These are phyloP conservation scores for Zoanthus sociatus DNA, from an alignment of 92 coral and sea anemone species.

Conservation along the genomic window DNA sequence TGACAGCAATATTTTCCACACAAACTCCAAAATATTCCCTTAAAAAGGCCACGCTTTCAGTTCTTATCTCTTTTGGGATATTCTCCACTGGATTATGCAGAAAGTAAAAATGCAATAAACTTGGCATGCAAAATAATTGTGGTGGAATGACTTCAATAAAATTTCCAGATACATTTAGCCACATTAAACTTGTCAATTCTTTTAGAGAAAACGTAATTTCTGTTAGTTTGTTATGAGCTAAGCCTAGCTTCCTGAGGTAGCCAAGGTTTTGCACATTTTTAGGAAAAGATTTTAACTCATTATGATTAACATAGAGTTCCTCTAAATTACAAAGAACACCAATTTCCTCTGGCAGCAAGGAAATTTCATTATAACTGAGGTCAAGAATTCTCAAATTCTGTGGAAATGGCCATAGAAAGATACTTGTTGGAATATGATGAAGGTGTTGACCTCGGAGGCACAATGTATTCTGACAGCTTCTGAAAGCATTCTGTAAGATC, in stretches of 20 bases:
- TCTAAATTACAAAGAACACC: slow-evolving; percentile 55
- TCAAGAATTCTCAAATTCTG: slow-evolving; percentile 63
- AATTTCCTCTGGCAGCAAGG: slow-evolving; percentile 64
- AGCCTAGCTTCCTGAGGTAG: slow-evolving; percentile 62
- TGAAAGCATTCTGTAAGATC: slow-evolving; percentile 76
- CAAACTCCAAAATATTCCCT: slow-evolving; percentile 61
- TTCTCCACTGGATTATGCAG: slow-evolving; percentile 78
- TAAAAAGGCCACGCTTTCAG: slow-evolving; percentile 57
- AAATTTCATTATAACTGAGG: slow-evolving; percentile 77
- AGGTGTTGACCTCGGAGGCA: slow-evolving; percentile 81
- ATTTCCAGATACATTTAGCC: slow-evolving; percentile 87
- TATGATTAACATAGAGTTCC: slow-evolving; percentile 76
- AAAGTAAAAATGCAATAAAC: slow-evolving; percentile 60
- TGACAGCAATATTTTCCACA: not conserved
- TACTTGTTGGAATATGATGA: slow-evolving; percentile 53
- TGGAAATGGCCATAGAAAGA: slow-evolving; percentile 63
- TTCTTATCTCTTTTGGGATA: slow-evolving; percentile 72
- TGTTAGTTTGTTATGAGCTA: slow-evolving; percentile 73
- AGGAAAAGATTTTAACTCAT: slow-evolving; percentile 63
- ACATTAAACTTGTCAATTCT: slow-evolving; percentile 57
- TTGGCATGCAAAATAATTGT: slow-evolving; percentile 60
- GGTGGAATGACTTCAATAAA: slow-evolving; percentile 65
- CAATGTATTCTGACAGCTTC: slow-evolving; percentile 74
- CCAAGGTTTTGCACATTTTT: slow-evolving; percentile 55
- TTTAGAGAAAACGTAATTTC: slow-evolving; percentile 59